Evolutionary conservation across 2,113 vertebrate genomes (phyloP).

Genomic region (Cyanoliseus patagonus): DNA sequence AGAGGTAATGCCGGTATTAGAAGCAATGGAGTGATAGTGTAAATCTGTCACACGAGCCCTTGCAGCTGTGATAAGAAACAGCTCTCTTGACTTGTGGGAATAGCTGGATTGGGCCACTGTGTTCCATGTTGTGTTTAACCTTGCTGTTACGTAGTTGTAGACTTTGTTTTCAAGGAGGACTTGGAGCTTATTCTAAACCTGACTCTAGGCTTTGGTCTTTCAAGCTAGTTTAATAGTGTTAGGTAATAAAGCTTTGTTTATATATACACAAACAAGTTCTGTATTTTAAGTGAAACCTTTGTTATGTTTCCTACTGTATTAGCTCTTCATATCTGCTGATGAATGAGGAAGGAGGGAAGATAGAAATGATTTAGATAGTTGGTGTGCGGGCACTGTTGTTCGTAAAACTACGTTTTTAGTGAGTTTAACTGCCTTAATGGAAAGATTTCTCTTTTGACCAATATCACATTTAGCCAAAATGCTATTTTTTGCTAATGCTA

Average conservation of each 20-base stretch:
- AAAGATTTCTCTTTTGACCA: not conserved
- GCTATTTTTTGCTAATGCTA: not conserved
- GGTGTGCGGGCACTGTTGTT: fast-evolving
- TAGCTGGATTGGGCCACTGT: not conserved
- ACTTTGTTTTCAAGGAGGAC: not conserved
- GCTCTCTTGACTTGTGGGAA: not conserved
- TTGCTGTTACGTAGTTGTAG: not conserved
- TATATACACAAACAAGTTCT: not conserved
- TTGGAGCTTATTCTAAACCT: not conserved
- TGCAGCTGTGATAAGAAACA: not conserved
- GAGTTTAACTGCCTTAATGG: not conserved
- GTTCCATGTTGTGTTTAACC: not conserved
- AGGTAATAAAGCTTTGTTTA: not conserved
- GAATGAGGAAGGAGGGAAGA: not conserved
- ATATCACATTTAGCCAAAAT: not conserved
- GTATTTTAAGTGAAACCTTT: not conserved
- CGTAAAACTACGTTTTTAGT: not conserved
- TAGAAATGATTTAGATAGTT: fast-evolving
- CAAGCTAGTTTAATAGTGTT: not conserved
- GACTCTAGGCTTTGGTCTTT: not conserved
- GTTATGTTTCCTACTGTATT: fast-evolving
- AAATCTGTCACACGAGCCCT: not conserved
- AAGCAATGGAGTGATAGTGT: not conserved
- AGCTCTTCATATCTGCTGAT: not conserved
- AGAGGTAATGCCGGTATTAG: not conserved